Conservation (phyloP, 2,797 vertebrate species). For the Cyprinodon diabolis region DNA sequence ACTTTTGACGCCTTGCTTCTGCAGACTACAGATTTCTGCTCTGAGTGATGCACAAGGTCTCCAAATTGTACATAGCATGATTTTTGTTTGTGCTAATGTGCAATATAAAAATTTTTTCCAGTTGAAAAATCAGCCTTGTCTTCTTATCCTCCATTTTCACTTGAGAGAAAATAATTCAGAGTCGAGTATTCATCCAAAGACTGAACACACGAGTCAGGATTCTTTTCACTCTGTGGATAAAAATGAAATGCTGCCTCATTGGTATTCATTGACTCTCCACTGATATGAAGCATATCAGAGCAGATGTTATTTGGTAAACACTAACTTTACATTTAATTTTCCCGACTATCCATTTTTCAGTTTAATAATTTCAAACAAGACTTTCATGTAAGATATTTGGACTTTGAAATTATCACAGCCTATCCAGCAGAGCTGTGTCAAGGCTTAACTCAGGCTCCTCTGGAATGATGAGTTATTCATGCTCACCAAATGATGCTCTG, state of each 20-base stretch:
- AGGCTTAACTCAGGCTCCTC: constrained; percentile 59
- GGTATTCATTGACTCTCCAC: constrained; percentile 64
- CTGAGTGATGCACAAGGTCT: constrained; percentile 31
- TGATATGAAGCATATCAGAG: constrained; percentile 60
- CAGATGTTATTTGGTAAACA: constrained; percentile 72
- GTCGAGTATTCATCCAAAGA: constrained; percentile 35
- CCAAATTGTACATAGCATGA: constrained; percentile 23
- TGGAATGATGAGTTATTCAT: constrained; percentile 77
- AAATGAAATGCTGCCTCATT: constrained; percentile 66
- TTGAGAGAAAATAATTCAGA: constrained; percentile 45
- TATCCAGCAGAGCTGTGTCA: constrained; percentile 50
- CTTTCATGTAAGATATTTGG: constrained; percentile 53
- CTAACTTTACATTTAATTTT: constrained; percentile 41
- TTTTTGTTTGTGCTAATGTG: constrained; percentile 47
- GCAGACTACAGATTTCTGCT: constrained; percentile 32
- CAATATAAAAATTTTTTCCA: constrained; percentile 41
- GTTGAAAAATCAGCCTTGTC: constrained; percentile 39
- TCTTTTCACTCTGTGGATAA: constrained; percentile 47
- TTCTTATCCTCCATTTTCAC: constrained; percentile 34
- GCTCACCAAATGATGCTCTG: constrained; percentile 68
- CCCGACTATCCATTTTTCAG: constrained; percentile 35
- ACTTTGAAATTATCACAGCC: constrained; percentile 58
- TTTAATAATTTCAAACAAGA: constrained; percentile 58
- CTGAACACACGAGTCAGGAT: constrained; percentile 50
- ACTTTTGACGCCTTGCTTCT: constrained; percentile 33